Evolutionary conservation across 2,797 vertebrate genomes (phyloP).

Genomic region (Pachyuromys duprasi): DNA sequence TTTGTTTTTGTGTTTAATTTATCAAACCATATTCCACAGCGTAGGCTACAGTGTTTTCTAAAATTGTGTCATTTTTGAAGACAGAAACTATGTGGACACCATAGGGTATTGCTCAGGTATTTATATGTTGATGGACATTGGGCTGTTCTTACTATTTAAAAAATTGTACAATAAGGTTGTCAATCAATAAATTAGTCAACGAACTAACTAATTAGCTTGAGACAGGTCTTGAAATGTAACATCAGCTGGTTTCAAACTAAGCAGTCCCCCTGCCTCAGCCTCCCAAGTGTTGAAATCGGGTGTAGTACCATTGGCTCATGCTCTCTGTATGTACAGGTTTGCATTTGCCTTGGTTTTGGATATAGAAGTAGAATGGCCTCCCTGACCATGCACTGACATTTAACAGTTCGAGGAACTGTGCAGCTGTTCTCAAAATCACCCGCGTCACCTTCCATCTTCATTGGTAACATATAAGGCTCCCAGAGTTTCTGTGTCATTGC

Average conservation of each 20-base stretch:
- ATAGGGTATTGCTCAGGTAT: background rate
- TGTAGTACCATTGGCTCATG: background rate
- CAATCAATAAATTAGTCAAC: background rate
- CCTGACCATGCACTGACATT: background rate
- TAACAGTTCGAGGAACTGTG: background rate
- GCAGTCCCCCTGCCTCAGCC: background rate
- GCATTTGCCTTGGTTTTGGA: background rate
- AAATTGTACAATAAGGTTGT: background rate
- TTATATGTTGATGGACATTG: background rate
- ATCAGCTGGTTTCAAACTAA: background rate
- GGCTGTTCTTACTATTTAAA: background rate
- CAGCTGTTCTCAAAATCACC: background rate
- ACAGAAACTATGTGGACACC: too few relatives aligned
- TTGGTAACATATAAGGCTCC: background rate
- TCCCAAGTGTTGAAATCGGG: background rate
- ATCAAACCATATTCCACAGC: background rate
- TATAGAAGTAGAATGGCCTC: background rate
- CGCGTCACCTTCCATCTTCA: rapidly evolving
- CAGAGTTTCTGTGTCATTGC: rapidly evolving
- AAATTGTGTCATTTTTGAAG: background rate
- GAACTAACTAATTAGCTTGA: background rate
- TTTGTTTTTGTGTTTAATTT: too few relatives aligned
- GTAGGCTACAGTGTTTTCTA: background rate
- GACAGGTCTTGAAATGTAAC: background rate
- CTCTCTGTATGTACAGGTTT: background rate